Percentiles rank a stretch among this genome's conserved stretches.
These are phyloP conservation scores for Sebastes oblongus DNA, from an alignment of 2,797 vertebrate genomes.

Conservation along the genomic window DNA sequence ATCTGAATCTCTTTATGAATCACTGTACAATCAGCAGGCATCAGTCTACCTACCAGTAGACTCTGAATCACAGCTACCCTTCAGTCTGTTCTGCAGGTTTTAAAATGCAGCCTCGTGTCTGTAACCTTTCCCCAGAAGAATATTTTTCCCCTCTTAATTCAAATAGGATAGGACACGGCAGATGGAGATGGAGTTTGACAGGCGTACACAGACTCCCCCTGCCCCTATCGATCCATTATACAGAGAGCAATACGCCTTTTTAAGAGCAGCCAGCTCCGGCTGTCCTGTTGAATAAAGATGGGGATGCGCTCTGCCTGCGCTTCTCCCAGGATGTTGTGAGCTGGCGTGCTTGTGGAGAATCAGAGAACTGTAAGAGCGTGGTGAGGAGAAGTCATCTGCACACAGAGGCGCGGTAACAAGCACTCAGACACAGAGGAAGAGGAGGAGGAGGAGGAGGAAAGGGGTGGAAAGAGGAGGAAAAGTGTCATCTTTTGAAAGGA, in stretches of 20 bases:
- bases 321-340: slow-evolving; percentile 15
- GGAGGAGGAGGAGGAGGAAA: not conserved
- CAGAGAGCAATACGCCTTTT: slow-evolving; percentile 33
- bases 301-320: not conserved
- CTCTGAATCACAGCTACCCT: slow-evolving; percentile 31
- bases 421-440: not conserved
- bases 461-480: not conserved
- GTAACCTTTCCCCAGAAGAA: slow-evolving; percentile 54
- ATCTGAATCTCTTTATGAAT: slow-evolving; percentile 22
- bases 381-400: slow-evolving; percentile 24
- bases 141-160: slow-evolving; percentile 27
- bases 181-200: slow-evolving; percentile 63
- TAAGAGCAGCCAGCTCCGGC: slow-evolving; percentile 42
- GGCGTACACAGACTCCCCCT: slow-evolving; percentile 22
- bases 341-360: slow-evolving; percentile 8
- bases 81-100: slow-evolving; percentile 1
- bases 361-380: slow-evolving; percentile 30
- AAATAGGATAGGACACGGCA: slow-evolving; percentile 16
- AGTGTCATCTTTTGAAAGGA: not conserved
- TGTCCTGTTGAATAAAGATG: slow-evolving; percentile 64
- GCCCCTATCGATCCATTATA: slow-evolving; percentile 60
- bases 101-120: slow-evolving; percentile 44
- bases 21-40: slow-evolving; percentile 17
- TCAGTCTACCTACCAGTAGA: slow-evolving; percentile 7
- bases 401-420: slow-evolving; percentile 9